Evolutionary conservation across 2,113 vertebrate genomes (phyloP), one percentile per base, ranked within the genome.

Genomic region (Platycercus adscitus): DNA sequence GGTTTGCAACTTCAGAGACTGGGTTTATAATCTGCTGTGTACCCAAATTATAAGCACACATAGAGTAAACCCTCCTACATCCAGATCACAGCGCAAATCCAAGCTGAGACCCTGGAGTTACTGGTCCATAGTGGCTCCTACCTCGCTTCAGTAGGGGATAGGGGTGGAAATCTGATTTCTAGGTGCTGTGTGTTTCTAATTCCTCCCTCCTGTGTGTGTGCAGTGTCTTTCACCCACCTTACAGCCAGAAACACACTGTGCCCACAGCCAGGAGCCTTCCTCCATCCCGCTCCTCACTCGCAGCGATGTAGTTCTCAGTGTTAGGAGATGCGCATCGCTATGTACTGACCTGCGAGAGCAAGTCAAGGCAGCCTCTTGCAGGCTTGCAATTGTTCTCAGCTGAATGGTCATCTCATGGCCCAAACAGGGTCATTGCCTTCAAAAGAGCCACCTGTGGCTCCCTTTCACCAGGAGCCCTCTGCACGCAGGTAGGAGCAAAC

Each of bases 131-230:
- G 24, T 28, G 53, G 18, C 26, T 76, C 26, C 43, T 73, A 39
- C 21, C 44, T 88, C 0, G 0, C 6, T 77, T 41, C 24, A 6
- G 0, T 35, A 71, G 28, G n/a, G 29, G 9, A 69, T 49, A 29
- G 17, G 81, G 37, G 10, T 66, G 31, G 17, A 63, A 86, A 20
- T 39, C 19, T 81, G 3, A 60, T 93, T 92, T 63, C 58, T 58
- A 29, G 31, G 20, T 8, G 28, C 15, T 60, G 26, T 66, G 12
- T 63, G 5, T 60, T 68, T 71, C 47, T 77, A 31, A 50, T 79
- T 87, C 52, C 82, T 95, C 33, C 17, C 26, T 90, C 23, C 28
- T 44, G 11, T 43, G 23, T 10, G 33, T 55, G 23, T n/a, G 31
- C 20, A 53, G 47, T 9, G 29, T 33, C 39, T 91, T 81, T 75